phyloP scores from a whole-genome alignment of 2,888 invertebrate genomes.

The Tetragonisca angustula region DNA sequence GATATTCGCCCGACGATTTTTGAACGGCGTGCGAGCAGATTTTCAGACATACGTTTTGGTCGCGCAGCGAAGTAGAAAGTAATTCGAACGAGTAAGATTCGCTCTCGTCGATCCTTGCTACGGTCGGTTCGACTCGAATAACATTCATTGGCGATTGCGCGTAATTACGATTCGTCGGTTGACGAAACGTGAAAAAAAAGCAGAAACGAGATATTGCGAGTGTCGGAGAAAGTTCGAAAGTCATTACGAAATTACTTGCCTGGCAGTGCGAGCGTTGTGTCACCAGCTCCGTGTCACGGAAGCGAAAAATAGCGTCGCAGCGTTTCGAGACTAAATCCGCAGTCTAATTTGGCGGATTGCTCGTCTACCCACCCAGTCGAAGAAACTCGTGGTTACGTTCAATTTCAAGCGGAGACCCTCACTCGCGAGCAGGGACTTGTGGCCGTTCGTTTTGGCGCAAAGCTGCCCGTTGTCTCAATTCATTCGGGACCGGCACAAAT shows the following conservation, averaged over 20 bases:
- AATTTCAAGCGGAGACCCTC: conserved; percentile 12
- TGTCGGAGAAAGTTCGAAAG: conserved; percentile 51
- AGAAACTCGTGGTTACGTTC: conserved; percentile 12
- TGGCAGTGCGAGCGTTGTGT: conserved; percentile 7
- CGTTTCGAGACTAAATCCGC: conserved; percentile 56
- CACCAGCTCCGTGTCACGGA: conserved; percentile 24
- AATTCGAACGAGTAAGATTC: too few species aligned
- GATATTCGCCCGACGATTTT: not conserved
- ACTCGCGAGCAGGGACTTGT: not conserved
- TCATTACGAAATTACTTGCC: conserved; percentile 10
- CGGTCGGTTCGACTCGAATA: too few species aligned
- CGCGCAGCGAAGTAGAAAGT: too few species aligned
- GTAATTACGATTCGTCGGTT: not conserved
- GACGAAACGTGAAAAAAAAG: not conserved
- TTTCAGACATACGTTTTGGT: too few species aligned
- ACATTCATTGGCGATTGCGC: too few species aligned
- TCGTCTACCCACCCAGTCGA: not conserved
- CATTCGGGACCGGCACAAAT: too few species aligned
- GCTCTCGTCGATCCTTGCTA: too few species aligned
- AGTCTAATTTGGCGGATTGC: conserved; percentile 54
- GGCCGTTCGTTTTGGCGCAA: not conserved
- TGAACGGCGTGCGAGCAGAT: not conserved
- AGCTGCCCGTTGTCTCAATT: not conserved
- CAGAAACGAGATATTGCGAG: not conserved
- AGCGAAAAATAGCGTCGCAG: conserved; percentile 20